Base-by-base conservation (phyloP, 2,113 vertebrate genomes). In the Chaetodon trifascialis region DNA sequence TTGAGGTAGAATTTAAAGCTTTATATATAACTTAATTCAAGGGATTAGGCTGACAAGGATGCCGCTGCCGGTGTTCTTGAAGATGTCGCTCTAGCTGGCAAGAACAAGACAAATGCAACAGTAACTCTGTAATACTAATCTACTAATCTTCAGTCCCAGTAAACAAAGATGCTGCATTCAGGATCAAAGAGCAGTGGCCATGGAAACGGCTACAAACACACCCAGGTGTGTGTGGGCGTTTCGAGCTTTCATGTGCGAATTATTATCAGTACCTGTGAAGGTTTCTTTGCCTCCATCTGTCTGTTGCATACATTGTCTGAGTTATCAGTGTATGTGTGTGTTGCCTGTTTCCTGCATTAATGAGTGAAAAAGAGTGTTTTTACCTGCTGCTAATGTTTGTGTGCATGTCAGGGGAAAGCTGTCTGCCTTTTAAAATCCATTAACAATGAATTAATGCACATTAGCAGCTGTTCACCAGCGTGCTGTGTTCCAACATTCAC, bases 211-310 rank as follows among this genome's bases (percentile, higher is more conserved):
- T 59, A 69, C 59, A 81, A 72, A 77, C 0, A 8, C 64, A 44
- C 8, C 1, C 7, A 19, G n/a, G 34, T 56, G 68, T 36, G 42
- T 44, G 42, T 44, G 42, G 40, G 25, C 38, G 55, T 58, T 7
- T 21, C 1, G 1, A 49, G 55, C 60, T 30, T 65, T 58, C 40
- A 51, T 64, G 47, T 51, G 16, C 38, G 17, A 42, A 34, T 56
- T 82, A 34, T 56, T 82, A 70, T 84, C 46, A 77, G 75, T 9
- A 64, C 19, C 58, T 67, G n/a, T n/a, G n/a, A n/a, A n/a, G 46
- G 78, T 56, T 72, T 78, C 66, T 87, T 79, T 87, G 75, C 69
- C 25, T 74, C 46, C 30, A 34, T 73, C 47, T 59, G 34, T 72
- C 16, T 77, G 40, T 42, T 5, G 0, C 40, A 51, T 71, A 11